Base-by-base conservation (phyloP, 2,113 vertebrate genomes). In the Perca schrenkii region DNA sequence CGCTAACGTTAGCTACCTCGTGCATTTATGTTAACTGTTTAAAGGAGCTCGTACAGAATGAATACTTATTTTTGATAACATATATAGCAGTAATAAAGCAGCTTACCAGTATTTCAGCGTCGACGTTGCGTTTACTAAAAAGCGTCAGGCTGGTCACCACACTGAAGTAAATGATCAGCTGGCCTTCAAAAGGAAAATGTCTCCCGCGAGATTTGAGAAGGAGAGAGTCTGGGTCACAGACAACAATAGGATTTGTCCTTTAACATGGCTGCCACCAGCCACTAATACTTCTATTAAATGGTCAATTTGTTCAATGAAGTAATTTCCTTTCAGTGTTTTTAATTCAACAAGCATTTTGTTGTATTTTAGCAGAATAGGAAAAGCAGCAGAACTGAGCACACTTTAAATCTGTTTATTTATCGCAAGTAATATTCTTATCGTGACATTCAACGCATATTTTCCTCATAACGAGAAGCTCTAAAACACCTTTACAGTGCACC, bases 111-210 rank as follows among this genome's bases (percentile, higher is more conserved):
- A 3, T 16, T 19, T 60, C 25, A n/a, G 56, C 50, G 61, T 69
- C 56, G 77, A 83, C 34, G 34, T 54, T 5, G 65, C 43, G 76
- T 36, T 43, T 25, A n/a, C 14, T 14, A 65, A 11, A 54, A 10
- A 40, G 15, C 79, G 82, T 84, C 79, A 84, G 47, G 43, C 57
- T 53, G 1, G 36, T 25, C 70, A 57, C 70, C 22, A 34, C 79
- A 60, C 58, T 60, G 68, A 58, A 60, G 68, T 82, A 34, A 86
- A 75, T 77, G 74, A 86, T 93, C 91, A 91, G 76, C 89, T 90
- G 89, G 93, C 91, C 90, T 84, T 89, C 50, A 6, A 43, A 64
- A 3, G 6, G 15, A 4, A 75, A 16, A 0, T 2, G 21, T 0
- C 1, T 91, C 74, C 92, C 90, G 91, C 91, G 93, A 89, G 66